phyloP scores from a whole-genome alignment of 2,113 vertebrate genomes.

The Polypterus bichir region DNA sequence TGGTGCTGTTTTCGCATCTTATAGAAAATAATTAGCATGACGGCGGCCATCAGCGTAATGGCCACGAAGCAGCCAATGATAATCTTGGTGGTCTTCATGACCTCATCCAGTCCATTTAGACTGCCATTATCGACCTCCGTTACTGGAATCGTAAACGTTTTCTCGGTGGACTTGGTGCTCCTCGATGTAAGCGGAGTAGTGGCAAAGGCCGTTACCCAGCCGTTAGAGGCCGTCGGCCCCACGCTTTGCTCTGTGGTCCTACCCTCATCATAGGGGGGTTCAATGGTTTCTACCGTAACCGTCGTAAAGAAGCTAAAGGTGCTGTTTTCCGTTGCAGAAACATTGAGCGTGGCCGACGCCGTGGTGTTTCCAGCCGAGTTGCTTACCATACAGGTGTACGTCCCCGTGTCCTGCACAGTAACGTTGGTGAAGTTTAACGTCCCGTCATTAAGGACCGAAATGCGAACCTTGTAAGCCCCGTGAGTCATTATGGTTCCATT shows the following conservation, averaged over 20 bases:
- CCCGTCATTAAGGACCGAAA: constrained; percentile 91
- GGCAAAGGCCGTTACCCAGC: constrained; percentile 79
- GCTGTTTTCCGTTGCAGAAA: constrained; percentile 79
- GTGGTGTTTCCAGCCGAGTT: constrained; percentile 97
- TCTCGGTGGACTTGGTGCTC: constrained; percentile 84
- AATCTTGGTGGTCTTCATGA: constrained; percentile 99
- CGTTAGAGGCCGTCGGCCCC: constrained; percentile 71
- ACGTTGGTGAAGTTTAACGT: constrained; percentile 97
- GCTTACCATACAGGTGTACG: constrained; percentile 96
- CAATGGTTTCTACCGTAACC: constrained; percentile 93
- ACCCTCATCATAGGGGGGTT: constrained; percentile 83
- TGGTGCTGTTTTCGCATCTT: constrained; percentile 99
- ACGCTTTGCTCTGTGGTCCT: constrained; percentile 73
- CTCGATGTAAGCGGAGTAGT: constrained; percentile 71
- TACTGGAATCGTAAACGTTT: constrained; percentile 79
- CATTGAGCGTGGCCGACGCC: constrained; percentile 88
- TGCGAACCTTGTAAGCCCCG: constrained; percentile 85
- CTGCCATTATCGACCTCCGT: constrained; percentile 69
- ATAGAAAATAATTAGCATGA: constrained; percentile 98
- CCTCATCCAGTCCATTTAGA: constrained; percentile 88
- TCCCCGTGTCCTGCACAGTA: constrained; percentile 91
- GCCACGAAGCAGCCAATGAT: constrained; percentile 98
- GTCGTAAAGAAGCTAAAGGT: constrained; percentile 95
- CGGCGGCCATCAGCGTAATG: constrained; percentile 96
- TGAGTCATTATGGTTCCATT: constrained; percentile 95